Evolutionary conservation across 2,113 vertebrate genomes (phyloP), one percentile per base, ranked within the genome.

Genomic region (Centropus bengalensis): DNA sequence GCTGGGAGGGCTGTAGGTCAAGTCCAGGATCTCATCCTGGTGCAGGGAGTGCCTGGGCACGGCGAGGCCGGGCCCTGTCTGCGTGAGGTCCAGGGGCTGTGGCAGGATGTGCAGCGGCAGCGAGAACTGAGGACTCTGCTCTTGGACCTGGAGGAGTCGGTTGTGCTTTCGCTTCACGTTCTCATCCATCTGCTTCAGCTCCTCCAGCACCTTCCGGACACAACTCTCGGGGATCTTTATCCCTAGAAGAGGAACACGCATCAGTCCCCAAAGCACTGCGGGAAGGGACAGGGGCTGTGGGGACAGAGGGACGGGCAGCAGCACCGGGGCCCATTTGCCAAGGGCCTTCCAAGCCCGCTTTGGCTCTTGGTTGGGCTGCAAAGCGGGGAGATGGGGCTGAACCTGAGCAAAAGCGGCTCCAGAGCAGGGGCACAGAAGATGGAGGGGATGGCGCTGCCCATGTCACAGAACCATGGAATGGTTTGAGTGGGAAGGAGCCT

Each of bases 181-280:
- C 5, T 98, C 97, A 0, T 99, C 98, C 98, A 99, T 99, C 36
- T 96, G 97, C 88, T 98, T 82, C 78, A 99, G 98, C 97, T 99
- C 99, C 64, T 98, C 98, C 1, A 98, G 97, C 44, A 99, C 98
- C 1, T 98, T 98, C 6, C 79, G 92, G 78, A 99, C 98, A 1
- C 99, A 99, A 96, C 93, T 98, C 97, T 99, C 99, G 0, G 99
- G 99, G 92, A 99, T 99, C 97, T 99, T 99, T 95, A 99, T 99
- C 68, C 99, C 99, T 99, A 92, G 0, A 44, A 68, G 32, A 32
- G 22, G 55, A 93, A 78, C 0, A 6, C 4, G 15, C 44, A 22
- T 95, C 85, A 94, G 79, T 20, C 14, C 60, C 42, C 40, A 20
- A 4, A 30, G 40, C 28, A 1, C 23, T 15, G 3, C 0, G 14